phyloP scores from a whole-genome alignment of 2,888 invertebrate species.

The Tetranychus truncatus region DNA sequence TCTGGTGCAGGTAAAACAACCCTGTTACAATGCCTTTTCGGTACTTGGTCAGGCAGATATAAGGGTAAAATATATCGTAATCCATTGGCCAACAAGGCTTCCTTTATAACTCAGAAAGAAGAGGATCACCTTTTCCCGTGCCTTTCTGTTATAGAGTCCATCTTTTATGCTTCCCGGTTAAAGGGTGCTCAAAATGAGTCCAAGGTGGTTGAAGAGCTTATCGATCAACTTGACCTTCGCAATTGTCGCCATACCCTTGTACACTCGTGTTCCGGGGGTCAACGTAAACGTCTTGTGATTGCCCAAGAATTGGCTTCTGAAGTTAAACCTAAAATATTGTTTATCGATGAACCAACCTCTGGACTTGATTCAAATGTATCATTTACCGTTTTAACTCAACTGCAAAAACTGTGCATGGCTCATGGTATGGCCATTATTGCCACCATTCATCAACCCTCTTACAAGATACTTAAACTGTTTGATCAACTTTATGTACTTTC shows the following conservation, averaged over 20 bases:
- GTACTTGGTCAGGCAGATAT: conserved; percentile 6
- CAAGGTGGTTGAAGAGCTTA: neutral
- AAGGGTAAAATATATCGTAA: conserved; percentile 10
- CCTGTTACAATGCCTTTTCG: conserved; percentile 10
- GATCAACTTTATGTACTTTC: conserved; percentile 13
- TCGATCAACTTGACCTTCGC: conserved; percentile 11
- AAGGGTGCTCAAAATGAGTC: conserved; percentile 10
- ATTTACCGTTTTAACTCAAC: conserved; percentile 3
- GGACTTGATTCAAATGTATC: conserved; percentile 8
- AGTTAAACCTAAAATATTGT: conserved; percentile 8
- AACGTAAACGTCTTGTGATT: conserved; percentile 12
- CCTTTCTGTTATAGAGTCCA: conserved; percentile 11
- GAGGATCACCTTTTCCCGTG: conserved; percentile 11
- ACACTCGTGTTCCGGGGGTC: conserved; percentile 13
- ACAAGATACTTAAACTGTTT: conserved; percentile 13
- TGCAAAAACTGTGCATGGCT: conserved; percentile 7
- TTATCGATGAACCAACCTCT: conserved; percentile 13
- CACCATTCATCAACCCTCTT: conserved; percentile 14
- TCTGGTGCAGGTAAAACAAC: conserved; percentile 15
- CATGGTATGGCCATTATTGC: conserved; percentile 13
- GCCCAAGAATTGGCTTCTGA: conserved; percentile 12
- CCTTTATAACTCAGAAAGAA: conserved; percentile 10
- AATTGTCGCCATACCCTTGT: conserved; percentile 10
- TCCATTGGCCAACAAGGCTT: conserved; percentile 2
- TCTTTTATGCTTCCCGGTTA: conserved; percentile 7